phyloP scores from a whole-genome alignment of 2,113 vertebrate genomes.

The Leucoraja erinaceus region DNA sequence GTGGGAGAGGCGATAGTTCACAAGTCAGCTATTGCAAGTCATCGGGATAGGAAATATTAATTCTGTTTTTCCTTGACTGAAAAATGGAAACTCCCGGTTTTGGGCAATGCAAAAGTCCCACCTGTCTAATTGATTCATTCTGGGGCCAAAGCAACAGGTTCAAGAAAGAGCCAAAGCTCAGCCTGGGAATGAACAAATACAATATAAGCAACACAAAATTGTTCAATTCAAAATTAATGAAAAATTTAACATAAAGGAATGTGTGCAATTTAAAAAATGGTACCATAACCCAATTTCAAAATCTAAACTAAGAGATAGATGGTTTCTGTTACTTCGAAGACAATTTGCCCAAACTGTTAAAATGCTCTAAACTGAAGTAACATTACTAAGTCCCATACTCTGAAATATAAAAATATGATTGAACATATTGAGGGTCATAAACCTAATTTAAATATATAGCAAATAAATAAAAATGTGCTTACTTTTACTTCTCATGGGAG shows the following conservation, averaged over 20 bases:
- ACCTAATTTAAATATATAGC: no score
- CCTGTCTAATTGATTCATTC: neutral
- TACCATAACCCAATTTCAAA: neutral
- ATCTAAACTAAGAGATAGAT: neutral
- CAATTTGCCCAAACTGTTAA: neutral
- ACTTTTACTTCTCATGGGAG: no score
- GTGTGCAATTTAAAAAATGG: neutral
- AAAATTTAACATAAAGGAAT: neutral
- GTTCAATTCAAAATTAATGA: neutral
- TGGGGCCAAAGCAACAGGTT: neutral
- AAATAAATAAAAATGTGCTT: no score
- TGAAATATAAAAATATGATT: neutral
- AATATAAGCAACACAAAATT: neutral
- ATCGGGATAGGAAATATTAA: no score
- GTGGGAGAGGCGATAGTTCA: no score
- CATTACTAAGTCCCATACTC: neutral
- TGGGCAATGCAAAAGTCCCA: neutral
- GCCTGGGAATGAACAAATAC: neutral
- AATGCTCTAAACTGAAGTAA: neutral
- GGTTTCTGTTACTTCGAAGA: neutral
- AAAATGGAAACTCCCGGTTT: neutral
- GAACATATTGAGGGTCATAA: no score
- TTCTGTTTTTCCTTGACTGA: no score
- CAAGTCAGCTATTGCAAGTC: no score
- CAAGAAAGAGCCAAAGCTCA: neutral